A percentile compares a stretch with the other conserved stretches of the same genome.
phyloP scores from a whole-genome alignment of 2,113 vertebrate genomes.

The Loxodonta africana region DNA sequence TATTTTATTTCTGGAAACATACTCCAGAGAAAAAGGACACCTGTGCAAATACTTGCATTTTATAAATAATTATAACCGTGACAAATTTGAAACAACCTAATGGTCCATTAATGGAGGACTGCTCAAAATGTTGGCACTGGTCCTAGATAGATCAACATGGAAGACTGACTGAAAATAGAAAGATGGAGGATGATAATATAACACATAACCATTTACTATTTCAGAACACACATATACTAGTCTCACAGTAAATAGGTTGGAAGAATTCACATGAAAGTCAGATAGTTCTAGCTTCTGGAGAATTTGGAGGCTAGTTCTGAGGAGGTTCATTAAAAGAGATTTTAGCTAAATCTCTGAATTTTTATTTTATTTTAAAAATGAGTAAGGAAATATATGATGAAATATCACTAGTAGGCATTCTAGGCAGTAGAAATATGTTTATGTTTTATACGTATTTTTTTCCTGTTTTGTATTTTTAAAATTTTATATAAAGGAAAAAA shows the following conservation, averaged over 20 bases:
- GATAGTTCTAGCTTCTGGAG: neutral
- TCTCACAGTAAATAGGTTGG: neutral
- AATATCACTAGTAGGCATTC: neutral
- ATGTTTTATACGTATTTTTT: neutral
- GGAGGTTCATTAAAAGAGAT: neutral
- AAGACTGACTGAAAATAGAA: neutral
- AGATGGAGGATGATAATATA: neutral
- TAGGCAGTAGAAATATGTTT: neutral
- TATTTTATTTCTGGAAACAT: neutral
- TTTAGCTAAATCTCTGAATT: neutral
- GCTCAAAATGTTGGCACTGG: neutral
- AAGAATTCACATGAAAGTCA: neutral
- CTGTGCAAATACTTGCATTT: neutral
- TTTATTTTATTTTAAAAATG: constrained; percentile 8
- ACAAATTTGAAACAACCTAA: neutral
- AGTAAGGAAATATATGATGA: neutral
- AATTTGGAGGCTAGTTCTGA: neutral
- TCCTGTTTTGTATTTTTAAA: neutral
- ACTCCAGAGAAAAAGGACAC: neutral
- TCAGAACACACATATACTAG: neutral
- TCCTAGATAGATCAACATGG: neutral
- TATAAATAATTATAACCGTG: neutral
- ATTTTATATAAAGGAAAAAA: neutral
- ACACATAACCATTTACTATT: neutral
- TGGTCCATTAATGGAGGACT: neutral